Conservation (phyloP, 1,140 invertebrate species). For the Telenomus remus region DNA sequence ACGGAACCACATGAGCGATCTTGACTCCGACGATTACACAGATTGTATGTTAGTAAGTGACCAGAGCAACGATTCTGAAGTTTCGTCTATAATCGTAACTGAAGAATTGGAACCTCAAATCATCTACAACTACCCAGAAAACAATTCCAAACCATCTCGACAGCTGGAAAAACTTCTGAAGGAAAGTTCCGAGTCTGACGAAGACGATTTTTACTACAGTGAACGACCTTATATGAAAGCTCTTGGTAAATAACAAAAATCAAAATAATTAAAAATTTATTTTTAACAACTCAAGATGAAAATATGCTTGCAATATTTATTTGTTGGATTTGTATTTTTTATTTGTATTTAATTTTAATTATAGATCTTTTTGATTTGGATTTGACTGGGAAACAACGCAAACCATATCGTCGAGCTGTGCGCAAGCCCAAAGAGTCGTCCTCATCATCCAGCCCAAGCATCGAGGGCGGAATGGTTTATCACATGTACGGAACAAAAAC, state of each 20-base stretch:
- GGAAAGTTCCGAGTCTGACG: neutral
- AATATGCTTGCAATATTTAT: no score
- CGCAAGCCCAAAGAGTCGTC: neutral
- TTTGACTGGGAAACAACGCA: no score
- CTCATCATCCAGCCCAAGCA: neutral
- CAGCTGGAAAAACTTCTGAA: constrained; percentile 5
- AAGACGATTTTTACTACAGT: constrained; percentile 5
- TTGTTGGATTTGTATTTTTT: no score
- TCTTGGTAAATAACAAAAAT: constrained; percentile 4
- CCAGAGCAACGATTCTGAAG: neutral
- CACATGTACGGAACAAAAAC: constrained; percentile 33
- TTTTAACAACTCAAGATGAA: no score
- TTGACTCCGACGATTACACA: no score
- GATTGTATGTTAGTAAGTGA: constrained; percentile 2
- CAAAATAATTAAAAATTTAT: no score
- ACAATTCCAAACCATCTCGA: constrained; percentile 1
- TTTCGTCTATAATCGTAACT: neutral
- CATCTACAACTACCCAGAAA: constrained; percentile 7
- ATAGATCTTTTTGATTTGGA: no score
- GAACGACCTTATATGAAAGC: neutral
- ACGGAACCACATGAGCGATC: no score
- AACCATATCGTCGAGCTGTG: neutral
- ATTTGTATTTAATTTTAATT: no score
- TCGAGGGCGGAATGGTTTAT: constrained; percentile 2
- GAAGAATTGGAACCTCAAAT: constrained; percentile 5